Percentiles rank a stretch among this genome's conserved stretches.
phyloP scores from a whole-genome alignment of 2,113 vertebrate genomes.

The Lampris incognitus region DNA sequence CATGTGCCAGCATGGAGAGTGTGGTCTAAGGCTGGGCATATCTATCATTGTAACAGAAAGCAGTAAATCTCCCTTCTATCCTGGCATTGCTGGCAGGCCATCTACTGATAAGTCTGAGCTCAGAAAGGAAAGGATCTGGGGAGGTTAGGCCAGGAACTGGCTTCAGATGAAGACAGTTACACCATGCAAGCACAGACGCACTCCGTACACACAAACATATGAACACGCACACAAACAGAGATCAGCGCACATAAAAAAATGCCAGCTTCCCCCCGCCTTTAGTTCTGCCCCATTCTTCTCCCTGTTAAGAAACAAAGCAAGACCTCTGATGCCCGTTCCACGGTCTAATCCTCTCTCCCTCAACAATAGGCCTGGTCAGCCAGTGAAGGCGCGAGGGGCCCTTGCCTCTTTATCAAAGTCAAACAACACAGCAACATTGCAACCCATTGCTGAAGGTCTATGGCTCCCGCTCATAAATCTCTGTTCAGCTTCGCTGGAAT shows the following conservation, averaged over 20 bases:
- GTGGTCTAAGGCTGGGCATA: constrained; percentile 30
- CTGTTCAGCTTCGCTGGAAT: constrained; percentile 46
- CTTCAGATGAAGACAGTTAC: constrained; percentile 53
- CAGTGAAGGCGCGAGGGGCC: constrained; percentile 25
- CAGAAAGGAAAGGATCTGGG: constrained; percentile 9
- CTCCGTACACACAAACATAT: background rate
- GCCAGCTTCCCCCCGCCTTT: constrained; percentile 7
- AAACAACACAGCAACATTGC: constrained; percentile 57
- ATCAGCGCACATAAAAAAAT: constrained; percentile 16
- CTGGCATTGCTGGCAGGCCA: constrained; percentile 48
- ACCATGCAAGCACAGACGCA: constrained; percentile 1
- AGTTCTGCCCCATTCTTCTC: constrained; percentile 30
- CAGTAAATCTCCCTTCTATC: background rate
- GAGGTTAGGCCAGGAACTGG: constrained; percentile 29
- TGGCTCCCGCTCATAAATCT: constrained; percentile 43
- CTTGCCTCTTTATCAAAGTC: constrained; percentile 61
- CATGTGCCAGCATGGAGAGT: constrained; percentile 20
- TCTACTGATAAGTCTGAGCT: constrained; percentile 46
- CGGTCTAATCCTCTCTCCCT: constrained; percentile 60
- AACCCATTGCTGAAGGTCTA: constrained; percentile 31
- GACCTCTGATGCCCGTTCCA: constrained; percentile 42
- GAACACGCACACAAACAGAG: background rate
- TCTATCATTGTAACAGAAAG: constrained; percentile 51
- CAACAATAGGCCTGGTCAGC: constrained; percentile 65
- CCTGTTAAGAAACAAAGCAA: constrained; percentile 56